Evolutionary conservation across 2,113 vertebrate genomes (phyloP).

Genomic region (Corydoras sp.): DNA sequence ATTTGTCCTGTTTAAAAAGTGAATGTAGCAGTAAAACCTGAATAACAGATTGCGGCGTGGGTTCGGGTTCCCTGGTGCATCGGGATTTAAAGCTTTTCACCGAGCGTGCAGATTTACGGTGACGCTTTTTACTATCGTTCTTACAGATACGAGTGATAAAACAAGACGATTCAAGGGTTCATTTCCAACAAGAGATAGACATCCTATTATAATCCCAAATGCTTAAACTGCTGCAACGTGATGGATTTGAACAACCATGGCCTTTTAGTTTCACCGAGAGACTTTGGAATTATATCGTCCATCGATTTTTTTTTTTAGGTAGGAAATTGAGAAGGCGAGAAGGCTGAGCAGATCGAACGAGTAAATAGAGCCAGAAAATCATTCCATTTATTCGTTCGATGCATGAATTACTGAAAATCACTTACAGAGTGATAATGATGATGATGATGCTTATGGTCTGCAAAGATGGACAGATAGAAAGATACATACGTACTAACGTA

Average conservation of each 20-base stretch:
- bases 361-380: conserved; percentile 37
- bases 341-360: conserved; percentile 33
- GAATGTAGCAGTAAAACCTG: conserved; percentile 20
- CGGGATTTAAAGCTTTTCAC: conserved; percentile 53
- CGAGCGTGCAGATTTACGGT: conserved; percentile 58
- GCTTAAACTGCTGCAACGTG: conserved; percentile 27
- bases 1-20: not conserved
- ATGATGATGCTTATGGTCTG: not conserved
- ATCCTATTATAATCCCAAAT: conserved; percentile 14
- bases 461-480: too few relatives aligned
- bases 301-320: conserved; percentile 7
- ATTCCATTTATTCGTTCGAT: conserved; percentile 29
- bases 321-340: conserved; percentile 16
- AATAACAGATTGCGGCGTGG: conserved; percentile 19
- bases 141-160: conserved; percentile 53
- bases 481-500: too few relatives aligned
- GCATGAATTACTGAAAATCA: conserved; percentile 42
- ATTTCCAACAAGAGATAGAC: conserved; percentile 55
- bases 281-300: conserved; percentile 30
- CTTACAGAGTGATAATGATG: not conserved
- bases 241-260: conserved; percentile 24
- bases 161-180: conserved; percentile 43
- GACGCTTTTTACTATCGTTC: conserved; percentile 46
- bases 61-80: conserved; percentile 10
- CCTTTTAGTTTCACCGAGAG: conserved; percentile 42